Percentiles rank a stretch among this genome's conserved stretches.
These are phyloP conservation scores for Rhingia campestris DNA, from an alignment of 2,888 invertebrate species.

Conservation along the genomic window DNA sequence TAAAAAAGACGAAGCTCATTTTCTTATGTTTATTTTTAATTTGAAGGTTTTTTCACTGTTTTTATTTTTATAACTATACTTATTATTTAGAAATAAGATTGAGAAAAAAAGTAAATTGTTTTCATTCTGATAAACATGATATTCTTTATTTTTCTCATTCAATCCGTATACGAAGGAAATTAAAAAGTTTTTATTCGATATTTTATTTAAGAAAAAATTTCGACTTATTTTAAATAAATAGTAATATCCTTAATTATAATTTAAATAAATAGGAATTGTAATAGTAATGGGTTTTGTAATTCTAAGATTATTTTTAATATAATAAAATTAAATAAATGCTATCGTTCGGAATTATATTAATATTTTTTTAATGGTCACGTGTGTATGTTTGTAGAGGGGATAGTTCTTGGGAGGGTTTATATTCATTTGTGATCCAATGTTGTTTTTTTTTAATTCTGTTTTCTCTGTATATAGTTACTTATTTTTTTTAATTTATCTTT, in stretches of 20 bases:
- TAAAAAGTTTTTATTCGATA: conserved; percentile 27
- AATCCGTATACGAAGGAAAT: conserved; percentile 63
- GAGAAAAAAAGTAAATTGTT: conserved; percentile 22
- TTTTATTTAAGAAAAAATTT: conserved; percentile 15
- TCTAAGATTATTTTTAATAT: not conserved
- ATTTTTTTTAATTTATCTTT: too few species aligned
- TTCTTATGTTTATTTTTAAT: conserved; percentile 33
- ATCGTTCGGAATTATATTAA: conserved; percentile 48
- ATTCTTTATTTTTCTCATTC: conserved; percentile 51
- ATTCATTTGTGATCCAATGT: conserved; percentile 18
- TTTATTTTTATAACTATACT: conserved; percentile 18
- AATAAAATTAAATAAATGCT: conserved; percentile 61
- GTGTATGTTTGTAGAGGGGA: conserved; percentile 10
- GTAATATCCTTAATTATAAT: conserved; percentile 17
- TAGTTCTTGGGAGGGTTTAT: not conserved
- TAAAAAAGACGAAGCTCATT: conserved; percentile 69
- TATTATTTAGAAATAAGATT: conserved; percentile 39
- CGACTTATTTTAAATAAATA: conserved; percentile 23
- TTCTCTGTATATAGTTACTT: too few species aligned
- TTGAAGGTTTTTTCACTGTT: not conserved
- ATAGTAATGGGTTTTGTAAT: conserved; percentile 29
- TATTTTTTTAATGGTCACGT: conserved; percentile 19
- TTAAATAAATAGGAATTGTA: conserved; percentile 54
- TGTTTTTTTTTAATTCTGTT: too few species aligned
- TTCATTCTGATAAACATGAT: conserved; percentile 44